Conservation (phyloP, 2,888 invertebrate species). For the Hylaea fasciaria region DNA sequence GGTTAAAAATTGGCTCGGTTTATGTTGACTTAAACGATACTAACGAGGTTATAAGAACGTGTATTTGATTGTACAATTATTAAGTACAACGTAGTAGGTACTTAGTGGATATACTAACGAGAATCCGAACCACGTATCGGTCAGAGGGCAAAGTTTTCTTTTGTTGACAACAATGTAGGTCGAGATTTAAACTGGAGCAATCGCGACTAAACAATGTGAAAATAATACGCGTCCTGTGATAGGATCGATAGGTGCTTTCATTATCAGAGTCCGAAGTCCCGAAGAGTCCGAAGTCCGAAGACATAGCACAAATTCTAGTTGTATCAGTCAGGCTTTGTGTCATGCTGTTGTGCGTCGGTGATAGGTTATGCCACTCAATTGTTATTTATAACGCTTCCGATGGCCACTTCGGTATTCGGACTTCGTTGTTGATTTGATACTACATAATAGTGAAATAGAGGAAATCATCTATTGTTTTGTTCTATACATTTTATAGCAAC, state of each 20-base stretch:
- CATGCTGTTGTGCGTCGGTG: background rate
- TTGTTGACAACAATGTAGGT: conserved; percentile 12
- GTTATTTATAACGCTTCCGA: no score
- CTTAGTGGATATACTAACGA: background rate
- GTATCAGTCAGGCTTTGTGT: background rate
- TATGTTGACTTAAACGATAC: no score
- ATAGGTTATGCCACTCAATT: background rate
- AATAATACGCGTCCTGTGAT: conserved; percentile 15
- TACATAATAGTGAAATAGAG: no score
- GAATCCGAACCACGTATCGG: background rate
- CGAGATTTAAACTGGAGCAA: conserved; percentile 13
- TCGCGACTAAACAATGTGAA: conserved; percentile 13
- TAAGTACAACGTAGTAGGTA: background rate
- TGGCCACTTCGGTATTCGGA: no score
- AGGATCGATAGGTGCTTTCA: background rate
- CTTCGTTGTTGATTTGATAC: no score
- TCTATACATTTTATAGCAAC: no score
- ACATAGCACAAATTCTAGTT: background rate
- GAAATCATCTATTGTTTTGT: no score
- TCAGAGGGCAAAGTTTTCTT: conserved; percentile 23
- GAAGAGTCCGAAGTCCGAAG: conserved; percentile 11
- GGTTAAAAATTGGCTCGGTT: no score
- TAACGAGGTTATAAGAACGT: no score
- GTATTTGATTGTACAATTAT: background rate
- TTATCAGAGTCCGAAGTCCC: conserved; percentile 13